Conservation (phyloP, 2,797 vertebrate genomes). For the Melanotaenia parkinsoni region DNA sequence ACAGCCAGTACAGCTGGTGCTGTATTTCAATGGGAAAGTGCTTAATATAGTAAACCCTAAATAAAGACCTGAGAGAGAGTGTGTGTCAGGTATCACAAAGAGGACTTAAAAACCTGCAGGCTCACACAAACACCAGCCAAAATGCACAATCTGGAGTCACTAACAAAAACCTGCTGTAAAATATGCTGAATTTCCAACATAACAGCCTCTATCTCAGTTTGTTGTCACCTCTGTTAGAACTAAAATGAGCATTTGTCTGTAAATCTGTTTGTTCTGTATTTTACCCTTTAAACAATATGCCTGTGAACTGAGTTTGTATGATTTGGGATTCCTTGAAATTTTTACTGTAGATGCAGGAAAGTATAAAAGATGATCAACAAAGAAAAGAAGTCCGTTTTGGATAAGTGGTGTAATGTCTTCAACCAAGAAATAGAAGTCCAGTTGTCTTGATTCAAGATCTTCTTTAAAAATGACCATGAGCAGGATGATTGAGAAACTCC, state of each 20-base stretch:
- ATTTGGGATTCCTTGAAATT: not conserved
- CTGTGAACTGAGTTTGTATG: not conserved
- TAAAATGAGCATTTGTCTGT: not conserved
- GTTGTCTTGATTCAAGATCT: too few species aligned
- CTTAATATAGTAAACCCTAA: conserved; percentile 87
- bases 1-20: conserved; percentile 86
- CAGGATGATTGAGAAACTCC: too few species aligned
- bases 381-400: not conserved
- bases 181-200: not conserved
- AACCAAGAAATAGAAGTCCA: too few species aligned
- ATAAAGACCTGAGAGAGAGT: conserved; percentile 83
- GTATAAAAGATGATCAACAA: not conserved
- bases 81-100: conserved; percentile 89
- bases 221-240: not conserved
- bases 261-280: not conserved
- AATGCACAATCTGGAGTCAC: conserved; percentile 55
- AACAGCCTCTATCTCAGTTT: not conserved
- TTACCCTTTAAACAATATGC: too few species aligned
- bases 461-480: not conserved
- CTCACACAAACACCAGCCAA: conserved; percentile 76
- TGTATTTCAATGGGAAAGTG: conserved; percentile 89
- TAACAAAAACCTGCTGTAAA: conserved; percentile 57
- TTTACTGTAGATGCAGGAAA: not conserved
- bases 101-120: conserved; percentile 71
- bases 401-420: not conserved